A percentile compares a stretch with the other conserved stretches of the same genome.
Evolutionary conservation across 2,797 vertebrate species (phyloP).

Genomic region (Pangasius macronema): DNA sequence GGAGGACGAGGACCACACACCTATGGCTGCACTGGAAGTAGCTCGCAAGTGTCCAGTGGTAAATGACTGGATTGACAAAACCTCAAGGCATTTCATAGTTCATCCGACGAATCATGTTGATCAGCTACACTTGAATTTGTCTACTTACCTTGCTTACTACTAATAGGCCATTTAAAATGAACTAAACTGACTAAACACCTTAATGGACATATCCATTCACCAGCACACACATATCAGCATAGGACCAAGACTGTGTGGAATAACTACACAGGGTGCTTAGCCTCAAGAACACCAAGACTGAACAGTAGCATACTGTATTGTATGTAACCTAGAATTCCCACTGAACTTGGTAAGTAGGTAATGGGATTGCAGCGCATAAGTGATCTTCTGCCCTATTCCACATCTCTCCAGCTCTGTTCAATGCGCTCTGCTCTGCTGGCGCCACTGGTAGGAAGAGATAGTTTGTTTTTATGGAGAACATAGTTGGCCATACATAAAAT

Average conservation of each 20-base stretch:
- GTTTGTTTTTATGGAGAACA: neutral
- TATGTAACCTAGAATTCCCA: neutral
- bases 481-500: neutral
- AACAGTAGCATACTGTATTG: neutral
- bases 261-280: neutral
- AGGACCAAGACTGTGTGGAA: constrained; percentile 35
- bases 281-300: neutral
- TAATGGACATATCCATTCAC: constrained; percentile 10
- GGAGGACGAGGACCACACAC: constrained; percentile 17
- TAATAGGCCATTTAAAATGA: neutral
- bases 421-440: neutral
- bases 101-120: neutral
- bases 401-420: neutral
- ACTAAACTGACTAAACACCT: neutral
- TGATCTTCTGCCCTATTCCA: neutral
- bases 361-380: neutral
- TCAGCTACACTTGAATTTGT: neutral
- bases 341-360: neutral
- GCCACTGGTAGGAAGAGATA: neutral
- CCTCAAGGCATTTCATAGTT: neutral
- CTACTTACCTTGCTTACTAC: neutral
- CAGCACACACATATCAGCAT: neutral
- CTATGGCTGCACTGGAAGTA: neutral
- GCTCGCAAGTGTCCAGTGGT: neutral
- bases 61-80: neutral